These are phyloP conservation scores for Rhynchonycteris naso DNA, from an alignment of 2,797 vertebrate species.

Conservation along the genomic window DNA sequence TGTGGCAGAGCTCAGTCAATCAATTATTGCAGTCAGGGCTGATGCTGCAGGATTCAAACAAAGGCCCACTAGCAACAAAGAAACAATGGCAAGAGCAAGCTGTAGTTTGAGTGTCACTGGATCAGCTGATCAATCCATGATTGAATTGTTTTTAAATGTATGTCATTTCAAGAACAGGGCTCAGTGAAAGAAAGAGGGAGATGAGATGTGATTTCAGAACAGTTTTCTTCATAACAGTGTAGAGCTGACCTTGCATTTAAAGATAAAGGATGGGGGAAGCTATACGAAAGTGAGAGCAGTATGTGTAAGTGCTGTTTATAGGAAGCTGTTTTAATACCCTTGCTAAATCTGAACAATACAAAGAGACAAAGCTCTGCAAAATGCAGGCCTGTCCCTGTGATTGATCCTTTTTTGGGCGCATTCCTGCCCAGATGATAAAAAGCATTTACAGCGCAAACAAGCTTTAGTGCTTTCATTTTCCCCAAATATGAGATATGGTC, in stretches of 20 bases:
- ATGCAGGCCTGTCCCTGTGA: background rate
- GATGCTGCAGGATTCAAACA: conserved; percentile 71
- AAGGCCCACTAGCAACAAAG: conserved; percentile 58
- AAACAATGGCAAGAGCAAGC: conserved; percentile 36
- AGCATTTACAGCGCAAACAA: conserved; percentile 28
- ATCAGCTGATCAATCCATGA: conserved; percentile 59
- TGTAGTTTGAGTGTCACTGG: background rate
- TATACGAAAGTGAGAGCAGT: conserved; percentile 27
- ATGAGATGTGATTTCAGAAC: background rate
- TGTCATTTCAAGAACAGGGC: conserved; percentile 53
- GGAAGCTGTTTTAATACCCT: conserved; percentile 52
- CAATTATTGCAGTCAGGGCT: conserved; percentile 64
- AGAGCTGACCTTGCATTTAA: conserved; percentile 69
- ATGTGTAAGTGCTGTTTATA: conserved; percentile 57
- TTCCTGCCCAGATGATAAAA: conserved; percentile 49
- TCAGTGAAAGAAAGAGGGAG: conserved; percentile 27
- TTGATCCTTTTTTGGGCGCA: conserved; percentile 52
- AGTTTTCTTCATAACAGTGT: conserved; percentile 19
- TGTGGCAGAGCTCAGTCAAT: conserved; percentile 61
- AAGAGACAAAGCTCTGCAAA: conserved; percentile 54
- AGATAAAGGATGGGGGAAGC: background rate
- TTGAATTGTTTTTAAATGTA: conserved; percentile 64
- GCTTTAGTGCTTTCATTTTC: conserved; percentile 17
- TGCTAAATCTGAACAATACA: conserved; percentile 47
- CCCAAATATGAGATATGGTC: conserved; percentile 14